Evolutionary conservation across 2,797 vertebrate species (phyloP).

Genomic region (Thripadectes ignobilis): DNA sequence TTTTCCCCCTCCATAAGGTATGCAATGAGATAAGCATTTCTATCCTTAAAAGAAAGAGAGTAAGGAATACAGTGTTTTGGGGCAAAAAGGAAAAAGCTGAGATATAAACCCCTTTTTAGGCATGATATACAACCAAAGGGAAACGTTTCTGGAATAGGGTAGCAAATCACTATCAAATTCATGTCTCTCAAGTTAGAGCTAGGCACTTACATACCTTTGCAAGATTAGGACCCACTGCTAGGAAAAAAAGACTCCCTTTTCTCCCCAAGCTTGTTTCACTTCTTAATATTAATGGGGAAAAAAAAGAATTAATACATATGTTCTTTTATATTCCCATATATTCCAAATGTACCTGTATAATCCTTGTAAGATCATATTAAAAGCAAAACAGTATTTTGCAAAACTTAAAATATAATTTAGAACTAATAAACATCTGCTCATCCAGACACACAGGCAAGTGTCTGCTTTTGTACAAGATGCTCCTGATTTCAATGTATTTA

Average conservation of each 20-base stretch:
- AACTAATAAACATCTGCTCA: not conserved
- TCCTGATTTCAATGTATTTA: not conserved
- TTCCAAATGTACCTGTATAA: not conserved
- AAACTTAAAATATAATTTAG: not conserved
- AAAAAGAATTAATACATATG: accelerated
- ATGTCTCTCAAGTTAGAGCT: not conserved
- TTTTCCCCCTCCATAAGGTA: accelerated
- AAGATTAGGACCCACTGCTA: not conserved
- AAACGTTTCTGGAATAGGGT: not conserved
- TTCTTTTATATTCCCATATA: not conserved
- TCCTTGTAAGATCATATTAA: not conserved
- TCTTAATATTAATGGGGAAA: not conserved
- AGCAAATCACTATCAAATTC: not conserved
- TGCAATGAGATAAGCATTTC: not conserved
- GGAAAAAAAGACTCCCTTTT: not conserved
- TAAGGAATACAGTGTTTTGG: not conserved
- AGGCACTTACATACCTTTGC: not conserved
- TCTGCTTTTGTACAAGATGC: not conserved
- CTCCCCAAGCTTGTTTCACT: not conserved
- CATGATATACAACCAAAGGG: not conserved
- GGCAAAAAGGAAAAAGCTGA: not conserved
- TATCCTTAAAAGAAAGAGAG: not conserved
- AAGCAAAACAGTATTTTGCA: not conserved
- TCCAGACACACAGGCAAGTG: not conserved
- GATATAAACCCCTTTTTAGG: not conserved